phyloP scores from a whole-genome alignment of 2,797 vertebrate genomes.

The Zalophus californianus region DNA sequence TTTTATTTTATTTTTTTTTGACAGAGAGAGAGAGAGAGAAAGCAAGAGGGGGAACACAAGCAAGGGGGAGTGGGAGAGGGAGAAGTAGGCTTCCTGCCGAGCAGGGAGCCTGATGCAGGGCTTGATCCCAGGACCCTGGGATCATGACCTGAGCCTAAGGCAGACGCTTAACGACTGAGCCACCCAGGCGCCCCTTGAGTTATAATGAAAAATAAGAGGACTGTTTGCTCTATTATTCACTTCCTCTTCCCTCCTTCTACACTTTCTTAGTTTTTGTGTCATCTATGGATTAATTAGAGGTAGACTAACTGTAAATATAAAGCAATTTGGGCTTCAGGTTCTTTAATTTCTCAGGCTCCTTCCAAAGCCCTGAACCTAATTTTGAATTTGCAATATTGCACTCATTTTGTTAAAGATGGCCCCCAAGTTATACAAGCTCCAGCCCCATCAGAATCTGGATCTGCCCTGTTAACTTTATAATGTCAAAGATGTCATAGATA shows the following conservation, averaged over 20 bases:
- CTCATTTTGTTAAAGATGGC: neutral
- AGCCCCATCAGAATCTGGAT: neutral
- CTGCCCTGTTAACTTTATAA: neutral
- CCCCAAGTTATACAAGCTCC: neutral
- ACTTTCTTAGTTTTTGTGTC: neutral
- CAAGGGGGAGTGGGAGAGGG: too few species aligned
- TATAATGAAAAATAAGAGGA: neutral
- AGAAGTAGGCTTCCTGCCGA: too few species aligned
- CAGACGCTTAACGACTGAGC: too few species aligned
- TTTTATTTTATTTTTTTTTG: too few species aligned
- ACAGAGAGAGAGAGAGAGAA: too few species aligned
- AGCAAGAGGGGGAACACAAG: too few species aligned
- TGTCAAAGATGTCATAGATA: neutral
- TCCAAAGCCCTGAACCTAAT: neutral
- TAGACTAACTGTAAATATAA: neutral
- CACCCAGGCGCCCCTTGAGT: neutral
- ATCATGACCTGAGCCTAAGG: too few species aligned
- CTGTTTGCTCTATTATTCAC: neutral
- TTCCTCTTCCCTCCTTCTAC: neutral
- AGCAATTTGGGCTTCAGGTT: neutral
- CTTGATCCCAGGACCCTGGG: too few species aligned
- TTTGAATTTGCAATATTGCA: neutral
- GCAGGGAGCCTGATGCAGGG: too few species aligned
- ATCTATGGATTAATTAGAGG: too few species aligned
- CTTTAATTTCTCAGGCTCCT: neutral